A percentile compares a stretch with the other conserved stretches of the same genome.
phyloP scores from a whole-genome alignment of 2,797 vertebrate genomes.

The Amblyraja radiata region DNA sequence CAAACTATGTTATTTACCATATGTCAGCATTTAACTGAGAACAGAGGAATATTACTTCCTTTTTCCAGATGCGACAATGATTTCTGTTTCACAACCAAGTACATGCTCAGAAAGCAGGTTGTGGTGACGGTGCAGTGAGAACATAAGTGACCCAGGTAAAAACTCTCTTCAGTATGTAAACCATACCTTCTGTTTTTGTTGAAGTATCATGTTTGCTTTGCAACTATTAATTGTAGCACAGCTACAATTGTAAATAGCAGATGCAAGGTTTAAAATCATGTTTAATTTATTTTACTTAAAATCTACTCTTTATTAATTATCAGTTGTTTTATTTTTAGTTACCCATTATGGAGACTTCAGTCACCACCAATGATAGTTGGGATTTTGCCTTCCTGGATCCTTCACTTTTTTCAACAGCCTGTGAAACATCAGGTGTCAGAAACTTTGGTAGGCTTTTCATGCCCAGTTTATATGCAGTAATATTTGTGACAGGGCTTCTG shows the following conservation, averaged over 20 bases:
- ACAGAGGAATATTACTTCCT: background rate
- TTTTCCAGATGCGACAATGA: background rate
- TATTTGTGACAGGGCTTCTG: slow-evolving; percentile 48
- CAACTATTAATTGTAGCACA: too few species aligned
- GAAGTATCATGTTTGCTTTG: background rate
- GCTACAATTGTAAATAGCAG: background rate
- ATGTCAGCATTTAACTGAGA: background rate
- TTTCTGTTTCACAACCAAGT: background rate
- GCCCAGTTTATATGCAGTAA: slow-evolving; percentile 45
- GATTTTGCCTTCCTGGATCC: background rate
- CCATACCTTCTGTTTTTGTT: background rate
- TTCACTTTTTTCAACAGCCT: background rate
- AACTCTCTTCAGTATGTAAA: background rate
- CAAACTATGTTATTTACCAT: background rate
- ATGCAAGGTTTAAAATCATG: background rate
- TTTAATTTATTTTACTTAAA: background rate
- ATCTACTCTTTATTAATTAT: background rate
- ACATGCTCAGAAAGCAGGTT: background rate
- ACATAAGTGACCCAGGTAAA: background rate
- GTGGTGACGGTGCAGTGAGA: background rate
- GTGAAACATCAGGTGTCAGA: background rate
- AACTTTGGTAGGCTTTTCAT: slow-evolving; percentile 47
- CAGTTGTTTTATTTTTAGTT: background rate
- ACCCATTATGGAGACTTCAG: background rate
- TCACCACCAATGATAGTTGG: background rate